Base-by-base conservation (phyloP, 2,113 vertebrate genomes). In the Brachionichthys hirsutus region DNA sequence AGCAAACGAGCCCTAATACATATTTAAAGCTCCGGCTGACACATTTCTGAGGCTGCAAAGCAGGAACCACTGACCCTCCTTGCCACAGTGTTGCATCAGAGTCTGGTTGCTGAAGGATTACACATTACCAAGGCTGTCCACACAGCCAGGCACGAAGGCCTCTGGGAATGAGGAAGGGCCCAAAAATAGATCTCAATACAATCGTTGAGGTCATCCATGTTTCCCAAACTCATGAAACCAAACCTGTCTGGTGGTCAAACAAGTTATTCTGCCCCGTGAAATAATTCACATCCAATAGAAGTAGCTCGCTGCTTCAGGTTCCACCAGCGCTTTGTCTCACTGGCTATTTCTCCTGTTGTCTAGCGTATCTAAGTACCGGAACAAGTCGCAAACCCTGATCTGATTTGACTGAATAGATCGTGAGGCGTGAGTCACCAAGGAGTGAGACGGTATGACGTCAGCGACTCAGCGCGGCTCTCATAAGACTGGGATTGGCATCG, bases 21-120 rank as follows among this genome's bases (percentile, higher is more conserved):
- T 83, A 81, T 70, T 78, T 80, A 56, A 63, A 62, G 65, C 47
- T 36, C 24, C 42, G 77, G 81, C 74, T 87, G 73, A 80, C 79
- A 70, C 44, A 16, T 73, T 61, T 66, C n/a, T 76, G 54, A 12
- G 12, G 12, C 36, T 42, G 38, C 44, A 81, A 83, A 84, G 80
- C 69, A 86, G 78, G 45, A 77, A 80, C 69, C 75, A 75, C 77
- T 84, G 83, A 84, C 65, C 57, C 62, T 60, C 59, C 51, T 75
- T 85, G 73, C 82, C 55, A 78, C 62, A 54, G 68, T 71, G 64
- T 89, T 90, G 83, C 81, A 87, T 90, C 87, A 90, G 68, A 71
- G 35, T 70, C n/a, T 57, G 66, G 79, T 78, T 68, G 12, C 74
- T 16, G 50, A 65, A 43, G 74, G 79, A 83, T 83, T 78, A 85